phyloP scores from a whole-genome alignment of 1,140 invertebrate species.

The Platorchestia sp. region DNA sequence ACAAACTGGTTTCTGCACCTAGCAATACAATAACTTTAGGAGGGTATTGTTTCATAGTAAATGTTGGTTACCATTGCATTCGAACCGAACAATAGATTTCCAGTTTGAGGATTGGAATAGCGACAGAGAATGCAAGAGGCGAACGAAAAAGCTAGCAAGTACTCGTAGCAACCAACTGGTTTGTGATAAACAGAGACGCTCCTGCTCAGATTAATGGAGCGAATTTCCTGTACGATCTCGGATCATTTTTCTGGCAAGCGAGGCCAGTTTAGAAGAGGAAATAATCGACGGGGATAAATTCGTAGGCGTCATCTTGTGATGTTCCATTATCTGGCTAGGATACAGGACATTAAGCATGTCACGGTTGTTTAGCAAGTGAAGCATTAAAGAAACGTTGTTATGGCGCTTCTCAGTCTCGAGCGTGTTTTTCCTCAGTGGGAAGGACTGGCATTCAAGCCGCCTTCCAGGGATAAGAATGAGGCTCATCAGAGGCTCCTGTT shows the following conservation, averaged over 20 bases:
- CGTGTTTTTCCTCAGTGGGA: neutral
- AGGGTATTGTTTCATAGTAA: neutral
- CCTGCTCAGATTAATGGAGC: conserved; percentile 48
- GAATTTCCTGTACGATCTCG: conserved; percentile 53
- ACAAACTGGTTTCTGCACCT: too few species aligned
- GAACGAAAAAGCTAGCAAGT: neutral
- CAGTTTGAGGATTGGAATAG: neutral
- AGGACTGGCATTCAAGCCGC: neutral
- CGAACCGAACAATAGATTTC: neutral
- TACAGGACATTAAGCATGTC: conserved; percentile 52
- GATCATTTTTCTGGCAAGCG: conserved; percentile 53
- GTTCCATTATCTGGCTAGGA: conserved; percentile 43
- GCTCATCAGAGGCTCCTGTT: neutral
- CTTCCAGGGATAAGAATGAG: neutral
- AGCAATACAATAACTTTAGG: too few species aligned
- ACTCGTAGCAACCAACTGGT: conserved; percentile 24
- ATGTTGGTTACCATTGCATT: neutral
- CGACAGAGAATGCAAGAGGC: neutral
- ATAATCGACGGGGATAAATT: conserved; percentile 55
- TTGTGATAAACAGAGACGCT: conserved; percentile 45
- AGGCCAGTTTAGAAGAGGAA: conserved; percentile 41
- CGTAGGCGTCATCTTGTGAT: conserved; percentile 47
- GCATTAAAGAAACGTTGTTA: conserved; percentile 1
- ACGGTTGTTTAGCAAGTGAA: conserved; percentile 27
- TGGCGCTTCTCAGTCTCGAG: neutral